A percentile compares a stretch with the other conserved stretches of the same genome.
phyloP scores from a whole-genome alignment of 2,113 vertebrate species.

The Nannospalax galili region DNA sequence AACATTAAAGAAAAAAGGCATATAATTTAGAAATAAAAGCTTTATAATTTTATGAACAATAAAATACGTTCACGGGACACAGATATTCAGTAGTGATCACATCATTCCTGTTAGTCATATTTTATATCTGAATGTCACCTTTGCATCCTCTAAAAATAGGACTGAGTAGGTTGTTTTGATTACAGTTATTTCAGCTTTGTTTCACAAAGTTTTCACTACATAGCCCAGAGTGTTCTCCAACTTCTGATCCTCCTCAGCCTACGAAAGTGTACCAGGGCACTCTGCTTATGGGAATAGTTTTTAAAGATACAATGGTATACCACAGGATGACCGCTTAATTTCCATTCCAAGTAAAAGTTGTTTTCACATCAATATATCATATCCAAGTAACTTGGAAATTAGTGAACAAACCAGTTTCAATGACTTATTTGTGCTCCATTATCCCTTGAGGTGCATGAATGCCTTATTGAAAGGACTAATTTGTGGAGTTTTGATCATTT shows the following conservation, averaged over 20 bases:
- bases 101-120: not conserved
- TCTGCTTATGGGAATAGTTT: not conserved
- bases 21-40: constrained; percentile 26
- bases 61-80: not conserved
- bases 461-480: not conserved
- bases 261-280: not conserved
- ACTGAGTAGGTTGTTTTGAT: not conserved
- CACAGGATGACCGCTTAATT: not conserved
- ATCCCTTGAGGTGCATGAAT: not conserved
- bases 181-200: not conserved
- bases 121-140: not conserved
- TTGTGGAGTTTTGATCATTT: not conserved
- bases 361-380: not conserved
- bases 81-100: not conserved
- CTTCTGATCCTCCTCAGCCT: not conserved
- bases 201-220: not conserved
- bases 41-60: not conserved
- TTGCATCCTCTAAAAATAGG: not conserved
- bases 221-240: not conserved
- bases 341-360: not conserved
- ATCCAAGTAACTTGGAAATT: not conserved
- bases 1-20: not conserved
- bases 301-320: not conserved
- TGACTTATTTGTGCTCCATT: not conserved
- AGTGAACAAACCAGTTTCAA: not conserved